Conservation (phyloP, 2,888 invertebrate species). For the Cephus spinipes region DNA sequence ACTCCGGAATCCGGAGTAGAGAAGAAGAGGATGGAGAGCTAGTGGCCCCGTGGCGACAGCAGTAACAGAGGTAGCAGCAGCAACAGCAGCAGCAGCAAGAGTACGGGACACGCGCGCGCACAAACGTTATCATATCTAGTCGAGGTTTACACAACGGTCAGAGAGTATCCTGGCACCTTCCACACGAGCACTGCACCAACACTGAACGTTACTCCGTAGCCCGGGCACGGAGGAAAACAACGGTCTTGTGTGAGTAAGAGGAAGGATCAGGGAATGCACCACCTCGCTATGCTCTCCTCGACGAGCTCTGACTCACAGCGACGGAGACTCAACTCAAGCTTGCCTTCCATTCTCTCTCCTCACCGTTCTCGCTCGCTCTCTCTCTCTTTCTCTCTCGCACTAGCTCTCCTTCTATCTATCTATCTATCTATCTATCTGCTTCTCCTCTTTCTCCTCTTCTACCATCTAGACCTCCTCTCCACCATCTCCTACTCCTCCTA, state of each 20-base stretch:
- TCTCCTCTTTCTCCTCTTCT: neutral
- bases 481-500: neutral
- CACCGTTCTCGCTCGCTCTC: neutral
- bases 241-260: conserved; percentile 36
- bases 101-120: conserved; percentile 17
- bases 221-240: conserved; percentile 39
- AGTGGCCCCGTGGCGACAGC: neutral
- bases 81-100: neutral
- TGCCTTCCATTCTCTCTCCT: conserved; percentile 15
- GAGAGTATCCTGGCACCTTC: conserved; percentile 37
- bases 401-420: conserved; percentile 10
- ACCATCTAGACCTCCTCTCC: neutral
- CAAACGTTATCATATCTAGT: conserved; percentile 5
- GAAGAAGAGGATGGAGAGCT: conserved; percentile 7
- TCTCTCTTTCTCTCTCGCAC: conserved; percentile 18
- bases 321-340: neutral
- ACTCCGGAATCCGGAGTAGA: conserved; percentile 29
- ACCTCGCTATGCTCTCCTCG: conserved; percentile 34
- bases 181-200: conserved; percentile 45
- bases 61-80: neutral
- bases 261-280: conserved; percentile 41
- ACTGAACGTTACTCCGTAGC: conserved; percentile 42
- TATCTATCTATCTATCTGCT: neutral
- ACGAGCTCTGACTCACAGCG: conserved; percentile 37
- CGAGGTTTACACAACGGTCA: neutral